Base-by-base conservation (phyloP, 2,113 vertebrate genomes). In the Zeus faber region DNA sequence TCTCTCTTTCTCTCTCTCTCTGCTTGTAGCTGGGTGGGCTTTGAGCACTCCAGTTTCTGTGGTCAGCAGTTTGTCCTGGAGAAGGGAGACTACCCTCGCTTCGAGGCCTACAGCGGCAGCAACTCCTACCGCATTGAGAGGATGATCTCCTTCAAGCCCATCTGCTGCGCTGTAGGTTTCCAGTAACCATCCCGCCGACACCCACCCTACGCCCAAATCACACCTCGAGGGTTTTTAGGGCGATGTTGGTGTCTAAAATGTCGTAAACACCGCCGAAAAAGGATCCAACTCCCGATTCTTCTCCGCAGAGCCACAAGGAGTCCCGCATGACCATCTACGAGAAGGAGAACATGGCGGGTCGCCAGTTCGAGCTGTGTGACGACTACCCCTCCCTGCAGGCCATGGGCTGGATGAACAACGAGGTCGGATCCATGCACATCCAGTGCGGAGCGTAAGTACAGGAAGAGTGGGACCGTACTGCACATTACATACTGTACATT, bases 61-160 rank as follows among this genome's bases (percentile, higher is more conserved):
- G 95, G 96, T 50, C 97, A 98, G 84, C 95, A 98, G 92, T 99
- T 97, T 40, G 85, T 97, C 74, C 90, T 99, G 90, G 96, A 99
- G 86, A 94, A 94, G 85, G 96, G 96, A 57, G 95, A 98, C 73
- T 98, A 98, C 77, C 97, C 97, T 1, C 92, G 93, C 70, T 95
- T 95, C 80, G 94, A 98, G 47, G 93, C 95, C 79, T 97, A 95
- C 92, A 97, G 94, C 0, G 95, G 96, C 74, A 97, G 93, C 85
- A 95, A 95, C 27, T 92, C 95, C 65, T 98, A 99, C 72, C 95
- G 94, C 78, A 93, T 94, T 4, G 95, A 98, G 87, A 93, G 93
- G 67, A 93, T 99, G 87, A 94, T 95, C 91, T 96, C 95, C 70
- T 96, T 98, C 91, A 95, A 94, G 76, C 96, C 97, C 65, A 90